These are phyloP conservation scores for Notodonta dromedarius DNA, from an alignment of 2,888 invertebrate genomes.

Conservation along the genomic window DNA sequence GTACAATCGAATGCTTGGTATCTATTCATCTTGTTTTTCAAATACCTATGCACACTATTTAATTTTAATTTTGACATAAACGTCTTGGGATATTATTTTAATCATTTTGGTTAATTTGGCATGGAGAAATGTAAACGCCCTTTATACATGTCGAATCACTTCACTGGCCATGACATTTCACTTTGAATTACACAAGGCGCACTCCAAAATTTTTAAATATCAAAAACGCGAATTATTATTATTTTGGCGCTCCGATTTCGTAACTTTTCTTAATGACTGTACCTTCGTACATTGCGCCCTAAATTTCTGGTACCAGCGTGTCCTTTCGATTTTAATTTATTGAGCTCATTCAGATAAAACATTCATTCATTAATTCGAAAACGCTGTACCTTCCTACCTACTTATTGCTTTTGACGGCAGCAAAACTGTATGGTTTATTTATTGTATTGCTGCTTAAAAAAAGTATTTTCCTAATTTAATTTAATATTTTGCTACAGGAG, in stretches of 20 bases:
- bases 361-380: slow-evolving; percentile 6
- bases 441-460: too few species aligned
- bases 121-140: slow-evolving; percentile 47
- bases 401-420: too few species aligned
- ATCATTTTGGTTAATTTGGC: background rate
- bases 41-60: background rate
- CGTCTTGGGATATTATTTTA: background rate
- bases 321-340: slow-evolving; percentile 40
- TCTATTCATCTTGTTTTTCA: background rate
- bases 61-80: background rate
- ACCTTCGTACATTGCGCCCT: slow-evolving; percentile 26
- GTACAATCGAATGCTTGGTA: background rate
- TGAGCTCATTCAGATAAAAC: slow-evolving; percentile 30
- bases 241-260: slow-evolving; percentile 65
- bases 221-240: slow-evolving; percentile 54
- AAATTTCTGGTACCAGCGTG: slow-evolving; percentile 25
- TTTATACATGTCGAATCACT: slow-evolving; percentile 57
- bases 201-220: slow-evolving; percentile 62
- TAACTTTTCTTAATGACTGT: slow-evolving; percentile 59
- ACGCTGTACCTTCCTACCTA: background rate
- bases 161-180: slow-evolving; percentile 75
- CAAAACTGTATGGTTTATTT: too few species aligned
- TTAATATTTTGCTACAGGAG: too few species aligned
- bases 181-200: slow-evolving; percentile 56
- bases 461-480: too few species aligned